These are phyloP conservation scores for Drosophila koepferae DNA, from an alignment of 2,888 invertebrate species.

Conservation along the genomic window DNA sequence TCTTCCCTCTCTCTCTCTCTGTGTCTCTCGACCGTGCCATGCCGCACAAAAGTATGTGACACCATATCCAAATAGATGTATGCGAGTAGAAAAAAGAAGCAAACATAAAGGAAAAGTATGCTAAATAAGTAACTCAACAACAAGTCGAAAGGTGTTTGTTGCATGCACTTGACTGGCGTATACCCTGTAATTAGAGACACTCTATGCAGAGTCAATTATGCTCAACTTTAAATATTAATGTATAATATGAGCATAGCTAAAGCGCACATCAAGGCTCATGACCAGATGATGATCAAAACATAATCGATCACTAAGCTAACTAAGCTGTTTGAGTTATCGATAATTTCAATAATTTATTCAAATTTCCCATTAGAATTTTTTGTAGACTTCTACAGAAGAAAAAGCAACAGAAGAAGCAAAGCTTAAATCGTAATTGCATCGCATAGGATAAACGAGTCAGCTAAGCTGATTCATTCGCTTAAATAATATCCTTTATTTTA, in stretches of 20 bases:
- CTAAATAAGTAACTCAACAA: constrained; percentile 74
- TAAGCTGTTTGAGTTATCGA: background rate
- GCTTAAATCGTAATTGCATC: too few relatives aligned
- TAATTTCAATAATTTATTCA: background rate
- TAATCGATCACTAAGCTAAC: background rate
- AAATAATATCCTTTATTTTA: background rate
- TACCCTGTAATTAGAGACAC: constrained; percentile 10
- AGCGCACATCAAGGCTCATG: too few relatives aligned
- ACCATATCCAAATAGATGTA: constrained; percentile 2
- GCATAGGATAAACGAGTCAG: background rate
- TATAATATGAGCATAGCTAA: too few relatives aligned
- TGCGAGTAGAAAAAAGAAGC: background rate
- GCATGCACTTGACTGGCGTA: background rate
- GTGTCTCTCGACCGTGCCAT: constrained; percentile 13
- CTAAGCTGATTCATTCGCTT: background rate
- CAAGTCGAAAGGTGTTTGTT: background rate
- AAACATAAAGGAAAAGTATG: constrained; percentile 47
- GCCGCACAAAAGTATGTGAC: constrained; percentile 17
- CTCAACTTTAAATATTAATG: too few relatives aligned
- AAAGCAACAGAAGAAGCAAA: too few relatives aligned
- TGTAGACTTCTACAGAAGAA: too few relatives aligned
- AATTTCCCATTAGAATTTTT: too few relatives aligned
- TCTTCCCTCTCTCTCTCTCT: too few relatives aligned
- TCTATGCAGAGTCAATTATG: too few relatives aligned
- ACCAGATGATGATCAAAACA: background rate